Percentiles rank a stretch among this genome's conserved stretches.
Evolutionary conservation across 30 jellyfish, hydroid and myxozoan genomes (phyloP).

Genomic region (Cassiopea andromeda): DNA sequence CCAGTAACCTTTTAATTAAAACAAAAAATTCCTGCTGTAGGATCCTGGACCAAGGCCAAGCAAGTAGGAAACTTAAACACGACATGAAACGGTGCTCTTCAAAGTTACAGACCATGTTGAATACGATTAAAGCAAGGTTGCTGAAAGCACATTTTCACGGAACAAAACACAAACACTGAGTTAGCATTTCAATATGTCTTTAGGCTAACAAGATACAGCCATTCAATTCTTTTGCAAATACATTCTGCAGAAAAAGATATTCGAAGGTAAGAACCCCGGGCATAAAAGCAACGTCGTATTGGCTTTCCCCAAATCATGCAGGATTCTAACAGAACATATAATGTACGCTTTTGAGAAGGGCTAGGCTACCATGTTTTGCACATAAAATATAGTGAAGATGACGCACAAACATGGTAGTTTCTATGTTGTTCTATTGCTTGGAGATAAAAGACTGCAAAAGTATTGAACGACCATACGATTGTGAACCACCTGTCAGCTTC

Average conservation of each 20-base stretch:
- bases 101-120: no score
- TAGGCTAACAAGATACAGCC: neutral
- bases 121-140: no score
- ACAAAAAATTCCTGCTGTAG: no score
- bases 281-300: neutral
- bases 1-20: no score
- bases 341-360: neutral
- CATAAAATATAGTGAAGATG: neutral
- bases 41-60: no score
- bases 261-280: neutral
- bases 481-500: neutral
- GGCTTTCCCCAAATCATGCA: no score
- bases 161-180: no score
- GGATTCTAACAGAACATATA: neutral
- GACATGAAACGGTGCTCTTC: no score
- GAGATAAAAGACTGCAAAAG: constrained; percentile 2
- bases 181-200: neutral
- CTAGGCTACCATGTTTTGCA: neutral
- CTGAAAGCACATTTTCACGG: no score
- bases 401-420: neutral
- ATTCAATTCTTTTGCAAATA: constrained; percentile 7
- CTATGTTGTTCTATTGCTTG: neutral
- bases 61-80: no score
- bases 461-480: neutral
- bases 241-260: neutral